Base-by-base conservation (phyloP, 2,113 vertebrate species). In the Dicentrarchus labrax region DNA sequence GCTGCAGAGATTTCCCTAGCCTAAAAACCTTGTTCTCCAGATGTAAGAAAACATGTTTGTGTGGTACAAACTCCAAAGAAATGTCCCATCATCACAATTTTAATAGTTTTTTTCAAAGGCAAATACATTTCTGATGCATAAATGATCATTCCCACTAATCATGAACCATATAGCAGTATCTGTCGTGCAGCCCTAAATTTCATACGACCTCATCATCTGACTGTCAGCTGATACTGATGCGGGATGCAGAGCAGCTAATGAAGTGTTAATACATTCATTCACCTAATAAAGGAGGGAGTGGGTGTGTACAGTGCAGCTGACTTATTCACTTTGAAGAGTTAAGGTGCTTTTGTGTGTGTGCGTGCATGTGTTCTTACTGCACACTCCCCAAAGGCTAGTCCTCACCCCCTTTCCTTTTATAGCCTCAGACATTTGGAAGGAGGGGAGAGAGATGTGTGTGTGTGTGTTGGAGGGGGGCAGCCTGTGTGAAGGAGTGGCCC, bases 401-500 rank as follows among this genome's bases (percentile, higher is more conserved):
- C 78, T 82, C 76, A 81, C 66, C 82, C 89, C 38, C 70, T 84
- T 87, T 91, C 88, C 82, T 91, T 93, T 93, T 91, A 93, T 93
- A 93, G 92, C 86, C 68, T 90, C 74, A 85, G 83, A 86, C 68
- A 78, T 86, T 67, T 70, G 60, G 79, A 76, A 56, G 80, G 86
- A 72, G 59, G 83, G 75, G 77, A 50, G n/a, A 68, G 66, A 47
- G 61, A 56, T 61, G 57, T 60, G 61, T 83, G 56, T 82, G 65
- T 79, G 83, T 64, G 56, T 70, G 59, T 50, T 57, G 45, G 43
- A 54, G 30, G 11, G 73, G 47, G 80, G 45, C 62, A 45, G 73
- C 62, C 80, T 77, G 80, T 85, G 78, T 83, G 83, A 89, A 82
- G 88, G 92, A 88, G 93, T 93, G 92, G 91, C 92, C 90, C 91